These are phyloP conservation scores for Upupa epops DNA, from an alignment of 2,113 vertebrate species.

Conservation along the genomic window DNA sequence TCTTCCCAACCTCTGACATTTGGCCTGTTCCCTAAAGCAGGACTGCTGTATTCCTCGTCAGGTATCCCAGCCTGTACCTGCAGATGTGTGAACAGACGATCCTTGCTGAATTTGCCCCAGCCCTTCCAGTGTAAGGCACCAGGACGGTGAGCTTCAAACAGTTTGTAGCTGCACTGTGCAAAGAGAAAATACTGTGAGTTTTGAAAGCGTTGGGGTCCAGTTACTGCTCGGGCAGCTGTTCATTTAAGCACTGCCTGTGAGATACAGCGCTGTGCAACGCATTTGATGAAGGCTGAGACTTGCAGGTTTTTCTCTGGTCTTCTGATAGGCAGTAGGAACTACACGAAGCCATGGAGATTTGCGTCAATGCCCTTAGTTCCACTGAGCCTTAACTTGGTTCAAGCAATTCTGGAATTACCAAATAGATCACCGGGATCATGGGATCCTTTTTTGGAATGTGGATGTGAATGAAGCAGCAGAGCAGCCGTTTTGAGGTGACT, in stretches of 20 bases:
- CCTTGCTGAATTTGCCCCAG: background rate
- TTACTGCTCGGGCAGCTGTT: background rate
- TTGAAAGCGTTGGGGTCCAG: background rate
- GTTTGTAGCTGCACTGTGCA: background rate
- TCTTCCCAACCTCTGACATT: background rate
- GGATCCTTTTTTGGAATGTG: background rate
- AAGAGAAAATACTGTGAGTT: background rate
- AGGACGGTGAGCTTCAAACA: background rate
- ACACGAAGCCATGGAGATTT: background rate
- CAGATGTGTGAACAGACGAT: slow-evolving; percentile 11
- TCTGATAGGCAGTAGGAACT: background rate
- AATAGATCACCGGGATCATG: background rate
- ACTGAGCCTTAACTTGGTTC: slow-evolving; percentile 8
- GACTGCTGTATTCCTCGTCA: slow-evolving; percentile 2
- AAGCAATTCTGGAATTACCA: background rate
- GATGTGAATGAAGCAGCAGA: background rate
- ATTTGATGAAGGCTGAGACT: background rate
- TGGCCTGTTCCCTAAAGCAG: slow-evolving; percentile 16
- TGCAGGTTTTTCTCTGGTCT: background rate
- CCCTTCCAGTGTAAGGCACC: background rate
- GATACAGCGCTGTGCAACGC: background rate
- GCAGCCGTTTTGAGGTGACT: slow-evolving; percentile 22
- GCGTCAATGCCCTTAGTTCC: background rate
- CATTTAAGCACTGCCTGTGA: background rate
- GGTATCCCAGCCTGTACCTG: background rate